Percentiles rank a stretch among this genome's conserved stretches.
These are phyloP conservation scores for Blomia tropicalis DNA, from an alignment of 2,888 invertebrate species.

Conservation along the genomic window DNA sequence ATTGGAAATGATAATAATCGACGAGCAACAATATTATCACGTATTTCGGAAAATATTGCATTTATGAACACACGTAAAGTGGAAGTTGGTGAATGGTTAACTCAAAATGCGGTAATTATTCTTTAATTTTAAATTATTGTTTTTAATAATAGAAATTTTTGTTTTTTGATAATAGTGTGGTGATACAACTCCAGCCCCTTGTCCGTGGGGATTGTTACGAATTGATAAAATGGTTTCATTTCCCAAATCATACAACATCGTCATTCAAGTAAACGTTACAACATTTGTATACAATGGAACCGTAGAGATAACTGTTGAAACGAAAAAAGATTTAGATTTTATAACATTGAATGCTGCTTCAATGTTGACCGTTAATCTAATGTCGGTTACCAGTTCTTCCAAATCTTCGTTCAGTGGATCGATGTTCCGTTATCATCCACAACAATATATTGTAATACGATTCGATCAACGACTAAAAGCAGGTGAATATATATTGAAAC, in stretches of 20 bases:
- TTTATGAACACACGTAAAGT: conserved; percentile 2
- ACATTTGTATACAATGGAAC: conserved; percentile 17
- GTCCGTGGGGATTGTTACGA: conserved; percentile 10
- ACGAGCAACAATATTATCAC: not conserved
- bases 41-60: not conserved
- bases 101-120: conserved; percentile 3
- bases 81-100: conserved; percentile 13
- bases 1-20: not conserved
- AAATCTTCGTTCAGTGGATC: conserved; percentile 6
- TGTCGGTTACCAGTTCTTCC: conserved; percentile 6
- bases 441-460: conserved; percentile 19
- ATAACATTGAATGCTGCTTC: conserved; percentile 1
- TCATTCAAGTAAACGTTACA: conserved; percentile 14
- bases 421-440: conserved; percentile 23
- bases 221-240: not conserved
- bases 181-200: not conserved
- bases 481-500: conserved; percentile 24
- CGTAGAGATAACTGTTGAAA: not conserved
- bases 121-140: not conserved
- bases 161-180: conserved; percentile 17
- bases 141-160: not conserved
- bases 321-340: not conserved
- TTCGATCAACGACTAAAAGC: not conserved
- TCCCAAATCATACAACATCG: not conserved
- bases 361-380: not conserved